Evolutionary conservation across 2,888 invertebrate species (phyloP).

Genomic region (Euplagia quadripunctaria): DNA sequence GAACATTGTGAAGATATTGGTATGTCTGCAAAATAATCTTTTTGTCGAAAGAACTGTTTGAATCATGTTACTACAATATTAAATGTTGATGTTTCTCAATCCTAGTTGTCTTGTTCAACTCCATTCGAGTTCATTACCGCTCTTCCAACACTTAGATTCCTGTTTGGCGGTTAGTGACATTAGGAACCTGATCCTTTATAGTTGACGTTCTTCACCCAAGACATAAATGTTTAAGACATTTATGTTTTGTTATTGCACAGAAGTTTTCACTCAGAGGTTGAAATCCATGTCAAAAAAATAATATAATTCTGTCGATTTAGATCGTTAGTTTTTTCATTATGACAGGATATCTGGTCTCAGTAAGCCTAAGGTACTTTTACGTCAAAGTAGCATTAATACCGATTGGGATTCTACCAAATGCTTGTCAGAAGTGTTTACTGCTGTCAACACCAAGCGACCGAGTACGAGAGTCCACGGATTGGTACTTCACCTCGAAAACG

Average conservation of each 20-base stretch:
- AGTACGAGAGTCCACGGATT: too few species aligned
- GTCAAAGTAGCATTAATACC: too few species aligned
- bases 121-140: background rate
- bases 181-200: slow-evolving; percentile 1
- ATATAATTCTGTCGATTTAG: background rate
- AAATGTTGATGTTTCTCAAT: background rate
- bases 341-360: too few species aligned
- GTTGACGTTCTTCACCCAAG: slow-evolving; percentile 1
- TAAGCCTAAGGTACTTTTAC: too few species aligned
- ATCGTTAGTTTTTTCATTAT: too few species aligned
- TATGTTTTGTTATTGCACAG: background rate
- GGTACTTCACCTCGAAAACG: too few species aligned
- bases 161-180: slow-evolving; percentile 4
- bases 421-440: too few species aligned
- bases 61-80: background rate
- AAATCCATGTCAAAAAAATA: background rate
- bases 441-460: too few species aligned
- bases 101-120: slow-evolving; percentile 4
- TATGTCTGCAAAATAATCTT: background rate
- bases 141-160: slow-evolving; percentile 7
- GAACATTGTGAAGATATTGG: too few species aligned
- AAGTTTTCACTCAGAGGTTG: background rate
- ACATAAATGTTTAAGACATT: slow-evolving; percentile 5
- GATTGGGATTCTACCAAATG: too few species aligned
- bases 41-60: background rate